phyloP scores from a whole-genome alignment of 2,888 invertebrate genomes.

The Epirrita christyi region DNA sequence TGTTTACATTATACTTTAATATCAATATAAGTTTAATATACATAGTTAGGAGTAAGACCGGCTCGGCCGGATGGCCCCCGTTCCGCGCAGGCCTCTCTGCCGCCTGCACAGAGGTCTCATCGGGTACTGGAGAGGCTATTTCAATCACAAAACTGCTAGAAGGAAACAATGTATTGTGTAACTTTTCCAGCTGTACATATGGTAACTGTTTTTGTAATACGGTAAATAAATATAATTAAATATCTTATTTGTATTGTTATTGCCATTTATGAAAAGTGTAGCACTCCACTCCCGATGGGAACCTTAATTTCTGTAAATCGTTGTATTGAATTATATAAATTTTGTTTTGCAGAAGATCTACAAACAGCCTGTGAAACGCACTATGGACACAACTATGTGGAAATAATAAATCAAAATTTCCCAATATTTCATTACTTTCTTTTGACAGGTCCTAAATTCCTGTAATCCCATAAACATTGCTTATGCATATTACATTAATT shows the following conservation, averaged over 20 bases:
- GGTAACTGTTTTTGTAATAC: slow-evolving; percentile 84
- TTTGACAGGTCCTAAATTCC: slow-evolving; percentile 80
- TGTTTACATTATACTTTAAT: slow-evolving; percentile 81
- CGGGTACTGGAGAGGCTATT: slow-evolving; percentile 93
- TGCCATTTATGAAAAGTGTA: slow-evolving; percentile 69
- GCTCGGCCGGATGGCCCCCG: slow-evolving; percentile 84
- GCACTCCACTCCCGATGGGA: slow-evolving; percentile 84
- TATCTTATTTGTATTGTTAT: slow-evolving; percentile 82
- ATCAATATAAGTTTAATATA: slow-evolving; percentile 84
- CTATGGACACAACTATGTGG: slow-evolving; percentile 83
- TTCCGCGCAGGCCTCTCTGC: slow-evolving; percentile 86
- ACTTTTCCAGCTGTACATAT: slow-evolving; percentile 85
- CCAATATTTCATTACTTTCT: slow-evolving; percentile 77
- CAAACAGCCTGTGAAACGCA: slow-evolving; percentile 82
- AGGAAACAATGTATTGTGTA: slow-evolving; percentile 86
- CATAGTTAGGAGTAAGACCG: slow-evolving; percentile 81
- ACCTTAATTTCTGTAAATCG: slow-evolving; percentile 73
- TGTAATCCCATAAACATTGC: slow-evolving; percentile 68
- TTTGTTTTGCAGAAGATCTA: slow-evolving; percentile 82
- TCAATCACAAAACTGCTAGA: slow-evolving; percentile 91
- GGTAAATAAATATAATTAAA: slow-evolving; percentile 83
- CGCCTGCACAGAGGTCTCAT: slow-evolving; percentile 89
- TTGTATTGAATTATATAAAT: slow-evolving; percentile 77
- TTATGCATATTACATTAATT: slow-evolving; percentile 67
- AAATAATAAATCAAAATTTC: slow-evolving; percentile 84